A percentile compares a stretch with the other conserved stretches of the same genome.
Conservation (phyloP, 2,113 vertebrate genomes). For the Ceyx melanurus region DNA sequence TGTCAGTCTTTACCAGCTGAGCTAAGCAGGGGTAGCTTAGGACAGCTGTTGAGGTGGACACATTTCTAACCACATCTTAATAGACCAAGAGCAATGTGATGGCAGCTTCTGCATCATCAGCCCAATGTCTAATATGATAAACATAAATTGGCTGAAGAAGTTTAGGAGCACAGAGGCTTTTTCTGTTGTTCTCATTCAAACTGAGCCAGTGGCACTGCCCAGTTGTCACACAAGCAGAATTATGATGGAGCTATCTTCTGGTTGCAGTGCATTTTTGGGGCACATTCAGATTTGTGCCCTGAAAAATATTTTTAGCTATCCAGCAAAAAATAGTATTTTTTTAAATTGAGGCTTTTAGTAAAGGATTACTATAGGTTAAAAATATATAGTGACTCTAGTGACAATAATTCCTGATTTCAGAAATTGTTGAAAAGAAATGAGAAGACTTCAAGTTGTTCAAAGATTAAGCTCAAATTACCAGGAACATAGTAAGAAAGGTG, state of each 20-base stretch:
- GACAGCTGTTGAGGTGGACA: not conserved
- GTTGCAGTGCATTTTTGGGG: not conserved
- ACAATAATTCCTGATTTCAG: not conserved
- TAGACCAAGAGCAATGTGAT: not conserved
- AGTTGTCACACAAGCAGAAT: not conserved
- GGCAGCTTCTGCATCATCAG: not conserved
- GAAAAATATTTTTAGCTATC: not conserved
- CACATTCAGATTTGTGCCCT: not conserved
- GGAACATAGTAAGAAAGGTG: not conserved
- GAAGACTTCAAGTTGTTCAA: not conserved
- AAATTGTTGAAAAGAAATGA: not conserved
- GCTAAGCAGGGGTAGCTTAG: not conserved
- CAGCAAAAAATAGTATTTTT: not conserved
- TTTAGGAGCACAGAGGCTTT: not conserved
- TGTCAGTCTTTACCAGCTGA: not conserved
- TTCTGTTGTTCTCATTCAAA: not conserved
- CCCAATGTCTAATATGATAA: not conserved
- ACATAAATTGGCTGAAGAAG: not conserved
- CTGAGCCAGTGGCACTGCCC: not conserved
- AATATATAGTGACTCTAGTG: not conserved
- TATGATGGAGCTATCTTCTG: not conserved
- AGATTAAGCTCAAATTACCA: not conserved
- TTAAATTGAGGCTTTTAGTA: not conserved
- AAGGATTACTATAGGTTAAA: not conserved
- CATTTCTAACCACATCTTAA: not conserved